Evolutionary conservation across 2,797 vertebrate species (phyloP).

Genomic region (Dryobates pubescens): DNA sequence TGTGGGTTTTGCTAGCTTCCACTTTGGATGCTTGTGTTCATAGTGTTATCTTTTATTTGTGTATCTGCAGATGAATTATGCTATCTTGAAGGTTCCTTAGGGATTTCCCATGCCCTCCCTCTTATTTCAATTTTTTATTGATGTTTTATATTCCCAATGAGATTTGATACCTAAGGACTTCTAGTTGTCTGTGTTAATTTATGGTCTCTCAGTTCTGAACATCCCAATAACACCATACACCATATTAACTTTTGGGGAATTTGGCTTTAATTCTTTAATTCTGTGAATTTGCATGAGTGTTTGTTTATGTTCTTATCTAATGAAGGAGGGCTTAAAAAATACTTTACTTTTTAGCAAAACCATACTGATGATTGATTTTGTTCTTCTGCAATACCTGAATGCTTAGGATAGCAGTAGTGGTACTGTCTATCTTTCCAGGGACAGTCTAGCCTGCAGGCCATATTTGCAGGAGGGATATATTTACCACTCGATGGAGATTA

Average conservation of each 20-base stretch:
- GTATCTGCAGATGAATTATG: neutral
- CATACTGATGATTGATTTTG: neutral
- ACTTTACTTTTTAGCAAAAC: neutral
- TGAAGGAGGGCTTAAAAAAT: neutral
- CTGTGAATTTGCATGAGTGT: neutral
- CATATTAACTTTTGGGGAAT: neutral
- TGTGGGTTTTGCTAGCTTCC: neutral
- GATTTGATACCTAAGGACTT: neutral
- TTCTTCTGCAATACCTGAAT: neutral
- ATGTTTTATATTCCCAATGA: conserved; percentile 9
- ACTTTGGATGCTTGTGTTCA: neutral
- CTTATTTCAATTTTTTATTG: neutral
- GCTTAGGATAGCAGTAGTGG: neutral
- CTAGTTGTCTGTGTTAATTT: neutral
- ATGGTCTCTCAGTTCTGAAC: neutral
- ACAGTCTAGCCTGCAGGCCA: neutral
- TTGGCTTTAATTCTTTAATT: neutral
- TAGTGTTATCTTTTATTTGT: neutral
- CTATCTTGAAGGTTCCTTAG: neutral
- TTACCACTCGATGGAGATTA: neutral
- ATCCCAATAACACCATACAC: rapidly evolving
- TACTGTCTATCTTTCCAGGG: neutral
- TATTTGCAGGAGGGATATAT: neutral
- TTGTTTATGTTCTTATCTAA: neutral
- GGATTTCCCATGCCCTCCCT: neutral